These are phyloP conservation scores for Rousettus leschenaultii DNA, from an alignment of 2,113 vertebrate species.

Conservation along the genomic window DNA sequence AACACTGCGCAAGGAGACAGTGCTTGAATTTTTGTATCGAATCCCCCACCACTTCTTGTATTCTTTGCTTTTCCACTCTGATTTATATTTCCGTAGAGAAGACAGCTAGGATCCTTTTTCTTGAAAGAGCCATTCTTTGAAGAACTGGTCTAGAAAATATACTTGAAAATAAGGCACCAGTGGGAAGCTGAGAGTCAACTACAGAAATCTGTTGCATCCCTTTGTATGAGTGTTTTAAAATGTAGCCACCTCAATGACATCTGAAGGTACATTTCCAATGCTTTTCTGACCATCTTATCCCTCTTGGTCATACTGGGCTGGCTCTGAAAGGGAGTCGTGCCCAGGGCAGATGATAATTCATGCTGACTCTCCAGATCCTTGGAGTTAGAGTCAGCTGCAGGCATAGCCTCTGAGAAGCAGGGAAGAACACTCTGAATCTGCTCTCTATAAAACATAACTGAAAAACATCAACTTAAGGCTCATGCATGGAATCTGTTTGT, in stretches of 20 bases:
- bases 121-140: slow-evolving; percentile 39
- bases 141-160: slow-evolving; percentile 48
- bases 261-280: not conserved
- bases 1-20: not conserved
- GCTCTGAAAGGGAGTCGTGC: not conserved
- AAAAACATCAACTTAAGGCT: not conserved
- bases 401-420: not conserved
- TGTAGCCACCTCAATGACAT: not conserved
- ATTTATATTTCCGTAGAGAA: not conserved
- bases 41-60: not conserved
- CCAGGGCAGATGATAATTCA: not conserved
- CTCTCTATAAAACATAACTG: not conserved
- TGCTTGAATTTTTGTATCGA: not conserved
- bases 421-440: not conserved
- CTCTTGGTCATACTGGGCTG: not conserved
- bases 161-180: slow-evolving; percentile 46
- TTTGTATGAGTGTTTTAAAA: not conserved
- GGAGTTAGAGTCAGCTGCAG: not conserved
- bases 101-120: slow-evolving; percentile 8
- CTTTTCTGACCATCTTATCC: not conserved
- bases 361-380: not conserved
- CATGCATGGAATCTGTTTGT: accelerated
- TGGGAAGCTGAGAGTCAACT: not conserved
- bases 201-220: not conserved
- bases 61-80: not conserved